Conservation (phyloP, 2,113 vertebrate genomes). For the Cololabis saira region DNA sequence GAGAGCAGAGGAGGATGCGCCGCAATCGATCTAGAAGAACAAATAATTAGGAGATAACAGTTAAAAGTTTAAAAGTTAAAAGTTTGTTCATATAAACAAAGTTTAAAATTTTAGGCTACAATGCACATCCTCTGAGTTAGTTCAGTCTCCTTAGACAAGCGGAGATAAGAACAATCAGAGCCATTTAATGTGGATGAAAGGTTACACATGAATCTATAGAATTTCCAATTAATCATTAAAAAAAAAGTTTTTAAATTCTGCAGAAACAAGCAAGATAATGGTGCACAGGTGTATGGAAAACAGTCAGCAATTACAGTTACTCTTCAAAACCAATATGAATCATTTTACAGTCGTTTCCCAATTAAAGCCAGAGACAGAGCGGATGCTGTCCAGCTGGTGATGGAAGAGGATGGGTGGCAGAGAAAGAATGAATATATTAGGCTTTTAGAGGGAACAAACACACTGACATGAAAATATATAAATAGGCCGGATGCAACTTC, state of each 20-base stretch:
- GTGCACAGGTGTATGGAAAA: constrained; percentile 74
- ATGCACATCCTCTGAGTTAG: constrained; percentile 14
- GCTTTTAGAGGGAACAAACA: constrained; percentile 24
- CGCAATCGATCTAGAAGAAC: constrained; percentile 61
- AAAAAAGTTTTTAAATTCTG: constrained; percentile 51
- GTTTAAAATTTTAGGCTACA: neutral
- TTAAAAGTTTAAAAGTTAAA: too few relatives aligned
- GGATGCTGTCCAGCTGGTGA: constrained; percentile 68
- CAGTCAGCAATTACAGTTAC: constrained; percentile 75
- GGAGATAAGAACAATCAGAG: constrained; percentile 25
- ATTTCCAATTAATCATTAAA: constrained; percentile 58
- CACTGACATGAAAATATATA: constrained; percentile 31
- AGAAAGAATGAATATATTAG: constrained; percentile 30
- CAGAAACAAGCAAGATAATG: constrained; percentile 56
- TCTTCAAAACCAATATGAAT: constrained; percentile 71
- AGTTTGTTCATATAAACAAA: neutral
- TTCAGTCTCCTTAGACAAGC: constrained; percentile 34
- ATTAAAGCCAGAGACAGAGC: constrained; percentile 63
- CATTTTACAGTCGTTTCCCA: constrained; percentile 71
- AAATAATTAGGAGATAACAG: constrained; percentile 33
- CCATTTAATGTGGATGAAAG: too few relatives aligned
- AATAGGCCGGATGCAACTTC: constrained; percentile 28
- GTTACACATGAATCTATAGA: too few relatives aligned
- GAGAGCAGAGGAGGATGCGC: constrained; percentile 30
- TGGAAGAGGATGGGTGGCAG: constrained; percentile 36